These are phyloP conservation scores for Morone chrysops DNA, from an alignment of 2,113 vertebrate species.

Conservation along the genomic window DNA sequence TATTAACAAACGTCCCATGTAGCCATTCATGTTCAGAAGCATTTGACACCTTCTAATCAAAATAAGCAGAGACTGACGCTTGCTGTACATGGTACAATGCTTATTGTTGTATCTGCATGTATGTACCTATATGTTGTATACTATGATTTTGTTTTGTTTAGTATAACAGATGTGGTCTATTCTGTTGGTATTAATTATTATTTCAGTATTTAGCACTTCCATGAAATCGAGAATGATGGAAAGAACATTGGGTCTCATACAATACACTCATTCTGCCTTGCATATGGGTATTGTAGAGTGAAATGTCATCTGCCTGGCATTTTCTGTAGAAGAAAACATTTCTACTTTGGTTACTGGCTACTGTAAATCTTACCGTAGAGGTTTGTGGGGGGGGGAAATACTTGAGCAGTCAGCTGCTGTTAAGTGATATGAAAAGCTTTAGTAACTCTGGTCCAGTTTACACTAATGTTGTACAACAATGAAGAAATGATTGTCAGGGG, in stretches of 20 bases:
- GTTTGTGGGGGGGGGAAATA: constrained; percentile 8
- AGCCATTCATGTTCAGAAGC: constrained; percentile 36
- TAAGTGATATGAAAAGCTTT: constrained; percentile 31
- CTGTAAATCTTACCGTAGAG: constrained; percentile 26
- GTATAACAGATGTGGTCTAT: neutral
- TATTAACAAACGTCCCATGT: constrained; percentile 49
- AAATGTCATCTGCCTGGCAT: constrained; percentile 45
- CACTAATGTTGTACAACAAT: constrained; percentile 19
- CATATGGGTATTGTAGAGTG: constrained; percentile 33
- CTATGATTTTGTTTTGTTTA: constrained; percentile 29
- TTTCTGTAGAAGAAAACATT: constrained; percentile 24
- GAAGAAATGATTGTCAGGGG: constrained; percentile 1
- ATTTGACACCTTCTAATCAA: constrained; percentile 33
- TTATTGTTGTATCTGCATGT: constrained; percentile 54
- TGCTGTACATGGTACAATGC: constrained; percentile 24
- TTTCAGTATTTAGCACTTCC: constrained; percentile 59
- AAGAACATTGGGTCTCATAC: neutral
- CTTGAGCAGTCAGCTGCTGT: constrained; percentile 34
- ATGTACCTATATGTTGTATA: constrained; percentile 26
- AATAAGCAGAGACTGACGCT: constrained; percentile 13
- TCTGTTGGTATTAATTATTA: constrained; percentile 37
- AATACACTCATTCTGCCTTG: constrained; percentile 36
- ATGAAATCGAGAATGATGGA: constrained; percentile 14
- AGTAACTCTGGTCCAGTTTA: constrained; percentile 28
- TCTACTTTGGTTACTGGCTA: constrained; percentile 26